Conservation (phyloP, 2,113 vertebrate species). For the Brachionichthys hirsutus region DNA sequence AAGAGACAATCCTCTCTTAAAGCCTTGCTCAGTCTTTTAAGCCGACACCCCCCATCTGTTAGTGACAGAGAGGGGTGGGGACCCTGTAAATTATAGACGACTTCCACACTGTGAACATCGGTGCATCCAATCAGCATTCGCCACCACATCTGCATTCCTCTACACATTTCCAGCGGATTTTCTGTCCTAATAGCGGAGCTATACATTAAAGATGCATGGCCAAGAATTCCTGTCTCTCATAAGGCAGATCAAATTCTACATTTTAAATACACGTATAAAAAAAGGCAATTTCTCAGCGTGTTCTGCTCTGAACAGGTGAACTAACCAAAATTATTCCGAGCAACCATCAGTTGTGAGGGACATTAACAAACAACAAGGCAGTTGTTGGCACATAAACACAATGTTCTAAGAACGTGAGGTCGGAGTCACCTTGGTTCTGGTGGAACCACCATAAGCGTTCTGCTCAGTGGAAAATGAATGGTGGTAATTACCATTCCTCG, state of each 20-base stretch:
- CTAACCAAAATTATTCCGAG: no score
- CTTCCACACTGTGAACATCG: slow-evolving; percentile 63
- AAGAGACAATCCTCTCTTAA: slow-evolving; percentile 51
- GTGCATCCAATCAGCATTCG: slow-evolving; percentile 57
- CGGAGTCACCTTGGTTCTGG: slow-evolving; percentile 49
- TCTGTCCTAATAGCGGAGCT: slow-evolving; percentile 8
- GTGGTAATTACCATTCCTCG: slow-evolving; percentile 76
- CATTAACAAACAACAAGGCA: slow-evolving; percentile 25
- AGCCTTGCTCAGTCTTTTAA: slow-evolving; percentile 33
- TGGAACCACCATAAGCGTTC: slow-evolving; percentile 25
- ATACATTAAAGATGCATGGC: slow-evolving; percentile 50
- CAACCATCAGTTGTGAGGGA: slow-evolving; percentile 18
- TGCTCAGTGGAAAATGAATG: slow-evolving; percentile 54
- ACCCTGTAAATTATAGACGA: slow-evolving; percentile 76
- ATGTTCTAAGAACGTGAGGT: slow-evolving; percentile 47
- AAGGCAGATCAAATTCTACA: slow-evolving; percentile 17
- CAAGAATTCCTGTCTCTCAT: slow-evolving; percentile 19
- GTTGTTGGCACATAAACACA: slow-evolving; percentile 1
- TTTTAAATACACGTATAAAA: no score
- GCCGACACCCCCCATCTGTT: slow-evolving; percentile 68
- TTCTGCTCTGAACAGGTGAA: no score
- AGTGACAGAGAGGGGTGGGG: slow-evolving; percentile 64
- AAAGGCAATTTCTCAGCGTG: no score
- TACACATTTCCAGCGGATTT: slow-evolving; percentile 36
- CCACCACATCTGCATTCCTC: slow-evolving; percentile 68